Conservation (phyloP, 2,888 invertebrate genomes). For the Euphydryas editha region DNA sequence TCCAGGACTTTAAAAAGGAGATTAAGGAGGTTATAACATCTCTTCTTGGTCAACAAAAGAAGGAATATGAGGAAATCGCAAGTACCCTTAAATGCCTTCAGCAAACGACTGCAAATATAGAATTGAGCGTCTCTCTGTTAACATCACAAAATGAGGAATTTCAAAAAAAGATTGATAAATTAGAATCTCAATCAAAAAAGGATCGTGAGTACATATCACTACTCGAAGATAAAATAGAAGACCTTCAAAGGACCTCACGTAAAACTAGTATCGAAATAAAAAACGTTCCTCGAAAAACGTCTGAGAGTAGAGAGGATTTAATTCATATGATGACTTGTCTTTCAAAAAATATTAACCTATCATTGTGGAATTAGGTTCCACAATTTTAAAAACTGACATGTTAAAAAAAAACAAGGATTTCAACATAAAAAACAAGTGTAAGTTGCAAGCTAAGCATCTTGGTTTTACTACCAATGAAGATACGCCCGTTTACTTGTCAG, state of each 20-base stretch:
- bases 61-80: neutral
- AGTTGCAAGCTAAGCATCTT: conserved; percentile 7
- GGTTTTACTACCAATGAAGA: neutral
- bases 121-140: neutral
- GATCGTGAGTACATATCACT: conserved; percentile 10
- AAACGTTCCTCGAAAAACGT: neutral
- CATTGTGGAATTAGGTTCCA: neutral
- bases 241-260: neutral
- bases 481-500: conserved; percentile 5
- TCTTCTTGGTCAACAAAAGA: neutral
- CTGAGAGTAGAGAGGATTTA: neutral
- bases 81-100: neutral
- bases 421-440: neutral
- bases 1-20: neutral
- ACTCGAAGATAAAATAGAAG: conserved; percentile 10
- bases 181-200: neutral
- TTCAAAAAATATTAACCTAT: neutral
- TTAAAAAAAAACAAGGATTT: neutral
- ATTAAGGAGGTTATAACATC: neutral
- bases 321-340: neutral
- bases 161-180: conserved; percentile 12
- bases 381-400: neutral
- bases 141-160: conserved; percentile 18
- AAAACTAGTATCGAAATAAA: conserved; percentile 10
- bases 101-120: neutral